Base-by-base conservation (phyloP, 2,797 vertebrate genomes). In the Halcyon leucocephala region DNA sequence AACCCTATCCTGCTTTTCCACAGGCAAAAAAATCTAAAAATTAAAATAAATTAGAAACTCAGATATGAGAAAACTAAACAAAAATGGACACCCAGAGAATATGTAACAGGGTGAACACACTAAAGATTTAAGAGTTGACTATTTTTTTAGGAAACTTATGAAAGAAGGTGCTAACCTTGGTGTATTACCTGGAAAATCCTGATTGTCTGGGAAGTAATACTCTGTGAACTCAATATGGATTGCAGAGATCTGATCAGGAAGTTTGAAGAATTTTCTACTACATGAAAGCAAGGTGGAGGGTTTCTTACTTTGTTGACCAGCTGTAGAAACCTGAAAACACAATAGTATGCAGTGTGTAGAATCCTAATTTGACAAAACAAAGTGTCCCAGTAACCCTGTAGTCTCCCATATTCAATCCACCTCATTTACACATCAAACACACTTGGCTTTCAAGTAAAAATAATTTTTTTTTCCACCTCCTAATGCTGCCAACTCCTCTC, bases 221-320 rank as follows among this genome's bases (percentile, higher is more conserved):
- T 99, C 99, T 2, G 99, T 99, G 96, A 99, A 99, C 92, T 99
- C 99, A 84, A 99, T 97, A 78, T 99, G 99, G 96, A 99, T 98
- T 85, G 99, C 99, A 89, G 99, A 99, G 21, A 98, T 96, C 73
- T 98, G 98, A 62, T 99, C 97, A 2, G 99, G 98, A 71, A 99
- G 97, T 83, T 87, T 98, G 84, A 98, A 97, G 79, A 97, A 97
- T 97, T 99, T 99, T 66, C 99, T 99, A 44, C 98, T 99, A 96
- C 99, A 99, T 33, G 99, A 99, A 44, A 99, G 93, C 72, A 99
- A 98, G 60, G 99, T 99, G 93, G 99, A 99, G 2, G 99, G 99
- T 96, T 99, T 99, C 98, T 99, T 99, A 96, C 98, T 98, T 52
- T 99, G 98, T 21, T 99, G 99, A 35, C 99, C 98, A 70, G 99